Evolutionary conservation across 2,113 vertebrate species (phyloP).

Genomic region (Thomomys bottae): DNA sequence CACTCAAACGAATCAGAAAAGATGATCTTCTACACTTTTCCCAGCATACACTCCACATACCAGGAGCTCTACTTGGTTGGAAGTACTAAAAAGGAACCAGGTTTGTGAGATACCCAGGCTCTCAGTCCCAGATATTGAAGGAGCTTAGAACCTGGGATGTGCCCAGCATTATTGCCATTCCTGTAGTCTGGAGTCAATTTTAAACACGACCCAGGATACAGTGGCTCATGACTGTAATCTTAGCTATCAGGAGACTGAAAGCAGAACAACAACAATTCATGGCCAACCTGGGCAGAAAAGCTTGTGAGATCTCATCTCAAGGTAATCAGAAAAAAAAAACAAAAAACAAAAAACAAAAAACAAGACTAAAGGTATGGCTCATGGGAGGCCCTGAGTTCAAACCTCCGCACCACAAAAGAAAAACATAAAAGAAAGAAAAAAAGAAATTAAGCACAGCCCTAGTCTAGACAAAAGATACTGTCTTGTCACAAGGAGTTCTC

Average conservation of each 20-base stretch:
- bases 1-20: background rate
- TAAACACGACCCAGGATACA: background rate
- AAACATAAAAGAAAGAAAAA: no score
- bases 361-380: no score
- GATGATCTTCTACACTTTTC: background rate
- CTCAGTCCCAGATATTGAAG: no score
- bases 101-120: background rate
- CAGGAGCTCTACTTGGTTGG: background rate
- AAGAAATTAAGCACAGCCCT: background rate
- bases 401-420: background rate
- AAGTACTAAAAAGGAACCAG: background rate
- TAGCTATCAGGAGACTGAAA: no score
- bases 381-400: no score
- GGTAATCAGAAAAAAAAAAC: no score
- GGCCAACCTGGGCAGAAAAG: no score
- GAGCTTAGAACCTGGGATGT: background rate
- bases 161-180: background rate
- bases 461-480: background rate
- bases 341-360: no score
- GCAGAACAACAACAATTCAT: no score
- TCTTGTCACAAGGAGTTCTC: background rate
- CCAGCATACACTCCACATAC: background rate
- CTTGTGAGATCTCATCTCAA: no score
- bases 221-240: no score
- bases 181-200: background rate